Evolutionary conservation across 1,140 invertebrate genomes (phyloP), one percentile per base, ranked within the genome.

Genomic region (Lycorma delicatula): DNA sequence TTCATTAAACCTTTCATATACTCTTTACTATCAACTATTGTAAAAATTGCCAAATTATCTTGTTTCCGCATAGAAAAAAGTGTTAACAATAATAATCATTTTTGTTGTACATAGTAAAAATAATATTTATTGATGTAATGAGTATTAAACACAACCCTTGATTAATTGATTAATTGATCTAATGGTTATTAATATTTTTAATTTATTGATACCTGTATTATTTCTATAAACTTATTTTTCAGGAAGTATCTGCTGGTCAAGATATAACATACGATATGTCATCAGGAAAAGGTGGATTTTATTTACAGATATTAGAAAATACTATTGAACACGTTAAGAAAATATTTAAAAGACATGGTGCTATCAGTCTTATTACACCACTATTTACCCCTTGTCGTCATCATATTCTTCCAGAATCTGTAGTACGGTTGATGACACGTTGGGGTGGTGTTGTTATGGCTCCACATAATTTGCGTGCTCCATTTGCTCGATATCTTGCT

Each of bases 401-500:
- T 11, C 64, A 72, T 67, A 80, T 74, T 59, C 73, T 72, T 60
- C 75, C 72, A 1, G 77, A 85, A 22, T 78, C 81, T 11, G 80
- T 80, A 54, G 87, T 91, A 0, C 80, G 81, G 60, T 68, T 93
- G 0, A 95, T 97, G 89, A 91, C 90, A 5, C 80, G 86, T 49
- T 85, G 55, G 50, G 67, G 67, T 13, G 60, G 64, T 9, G 28
- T 68, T 18, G 62, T 62, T 9, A 57, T 55, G 29, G 44, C 61
- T 12, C 65, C 67, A 29, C 71, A 73, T 67, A 70, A 75, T 67
- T 67, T 73, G 44, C 75, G 83, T 50, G 79, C 85, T 5, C 81
- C 86, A 54, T 86, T 93, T 79, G 92, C 85, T 0, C 76, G 89
- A 50, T 90, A 87, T 68, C 75, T 91, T n/a, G 89, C 87, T 1